Evolutionary conservation across 2,797 vertebrate species (phyloP).

Genomic region (Benthosema pterotum): DNA sequence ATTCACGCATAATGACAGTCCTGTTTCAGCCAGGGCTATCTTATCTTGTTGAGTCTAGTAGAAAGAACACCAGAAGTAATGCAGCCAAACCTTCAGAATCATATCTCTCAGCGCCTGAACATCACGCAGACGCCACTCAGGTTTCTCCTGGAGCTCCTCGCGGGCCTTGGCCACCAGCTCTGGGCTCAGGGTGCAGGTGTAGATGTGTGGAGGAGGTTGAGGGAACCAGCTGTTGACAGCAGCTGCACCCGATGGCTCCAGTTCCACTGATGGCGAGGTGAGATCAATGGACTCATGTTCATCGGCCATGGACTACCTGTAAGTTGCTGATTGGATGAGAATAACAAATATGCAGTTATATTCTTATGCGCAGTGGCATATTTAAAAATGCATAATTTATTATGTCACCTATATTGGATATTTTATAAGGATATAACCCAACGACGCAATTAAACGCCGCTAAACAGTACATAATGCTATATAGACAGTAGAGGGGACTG

Average conservation of each 20-base stretch:
- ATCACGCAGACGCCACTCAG: constrained; percentile 95
- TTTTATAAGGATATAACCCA: too few relatives aligned
- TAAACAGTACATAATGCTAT: background rate
- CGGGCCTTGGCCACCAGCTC: constrained; percentile 93
- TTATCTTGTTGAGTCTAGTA: too few relatives aligned
- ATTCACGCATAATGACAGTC: too few relatives aligned
- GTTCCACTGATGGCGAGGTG: constrained; percentile 73
- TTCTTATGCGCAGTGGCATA: too few relatives aligned
- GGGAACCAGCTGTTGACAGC: constrained; percentile 77
- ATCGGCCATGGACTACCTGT: constrained; percentile 86
- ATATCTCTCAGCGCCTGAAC: constrained; percentile 96
- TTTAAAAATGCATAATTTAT: too few relatives aligned
- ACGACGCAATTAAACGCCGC: background rate
- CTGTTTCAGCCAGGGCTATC: too few relatives aligned
- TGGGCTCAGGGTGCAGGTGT: constrained; percentile 89
- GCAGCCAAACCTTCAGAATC: constrained; percentile 81
- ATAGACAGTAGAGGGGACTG: too few relatives aligned
- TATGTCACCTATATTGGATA: too few relatives aligned
- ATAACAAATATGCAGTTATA: constrained; percentile 1
- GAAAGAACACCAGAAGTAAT: too few relatives aligned
- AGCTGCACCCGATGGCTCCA: constrained; percentile 39
- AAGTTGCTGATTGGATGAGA: constrained; percentile 24
- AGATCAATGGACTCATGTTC: constrained; percentile 85
- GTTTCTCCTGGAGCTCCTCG: constrained; percentile 97
- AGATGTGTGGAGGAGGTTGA: constrained; percentile 79